Evolutionary conservation across 2,888 invertebrate species (phyloP).

Genomic region (Masnerella sp.): DNA sequence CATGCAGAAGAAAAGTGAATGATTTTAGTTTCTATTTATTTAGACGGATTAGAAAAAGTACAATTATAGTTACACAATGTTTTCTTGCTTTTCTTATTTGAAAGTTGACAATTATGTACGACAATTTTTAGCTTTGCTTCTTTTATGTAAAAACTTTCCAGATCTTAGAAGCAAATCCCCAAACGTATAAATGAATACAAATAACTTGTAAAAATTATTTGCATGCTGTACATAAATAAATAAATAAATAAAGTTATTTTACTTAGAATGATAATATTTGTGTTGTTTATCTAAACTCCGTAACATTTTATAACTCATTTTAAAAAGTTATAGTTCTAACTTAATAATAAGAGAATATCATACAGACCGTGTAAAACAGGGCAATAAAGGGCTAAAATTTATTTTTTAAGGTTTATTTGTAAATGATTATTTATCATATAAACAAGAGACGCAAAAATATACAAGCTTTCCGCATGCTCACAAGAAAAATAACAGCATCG

Average conservation of each 20-base stretch:
- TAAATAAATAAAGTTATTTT: constrained; percentile 29
- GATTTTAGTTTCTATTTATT: constrained; percentile 19
- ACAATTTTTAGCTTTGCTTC: background rate
- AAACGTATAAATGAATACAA: no score
- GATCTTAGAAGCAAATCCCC: background rate
- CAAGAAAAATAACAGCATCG: constrained; percentile 74
- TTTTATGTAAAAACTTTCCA: constrained; percentile 3
- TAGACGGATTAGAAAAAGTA: background rate
- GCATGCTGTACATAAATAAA: no score
- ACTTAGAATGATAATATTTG: constrained; percentile 6
- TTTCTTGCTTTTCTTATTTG: constrained; percentile 5
- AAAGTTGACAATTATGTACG: background rate
- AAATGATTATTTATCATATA: constrained; percentile 74
- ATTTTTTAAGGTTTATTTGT: constrained; percentile 70
- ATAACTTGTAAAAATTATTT: background rate
- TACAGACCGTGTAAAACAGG: background rate
- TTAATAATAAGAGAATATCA: no score
- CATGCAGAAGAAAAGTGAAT: constrained; percentile 2
- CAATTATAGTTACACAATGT: constrained; percentile 7
- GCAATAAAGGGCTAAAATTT: no score
- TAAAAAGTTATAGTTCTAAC: no score
- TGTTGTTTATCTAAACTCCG: background rate
- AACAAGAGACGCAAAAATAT: constrained; percentile 76
- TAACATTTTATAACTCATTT: no score
- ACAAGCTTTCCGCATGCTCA: constrained; percentile 72